Evolutionary conservation across 1,140 invertebrate genomes (phyloP).

Genomic region (Dreissena rostriformis): DNA sequence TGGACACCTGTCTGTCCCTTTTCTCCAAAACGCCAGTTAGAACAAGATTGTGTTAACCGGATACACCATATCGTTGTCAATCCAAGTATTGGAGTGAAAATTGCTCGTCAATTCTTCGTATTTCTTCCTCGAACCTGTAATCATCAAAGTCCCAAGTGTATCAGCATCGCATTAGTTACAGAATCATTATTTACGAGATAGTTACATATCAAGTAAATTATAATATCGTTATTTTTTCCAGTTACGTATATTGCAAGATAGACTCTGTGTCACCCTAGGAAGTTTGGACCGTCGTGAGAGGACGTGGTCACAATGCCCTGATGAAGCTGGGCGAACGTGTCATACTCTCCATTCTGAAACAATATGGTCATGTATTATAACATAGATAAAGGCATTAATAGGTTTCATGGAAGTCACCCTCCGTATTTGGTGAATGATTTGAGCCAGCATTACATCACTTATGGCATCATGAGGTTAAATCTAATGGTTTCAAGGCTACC

Average conservation of each 20-base stretch:
- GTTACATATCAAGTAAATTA: no score
- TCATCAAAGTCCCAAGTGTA: neutral
- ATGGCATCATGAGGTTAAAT: no score
- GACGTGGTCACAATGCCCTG: constrained; percentile 13
- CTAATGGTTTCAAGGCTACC: no score
- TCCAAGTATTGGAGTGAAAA: constrained; percentile 81
- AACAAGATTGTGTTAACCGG: constrained; percentile 78
- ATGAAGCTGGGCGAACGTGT: constrained; percentile 36
- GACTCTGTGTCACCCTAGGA: constrained; percentile 44
- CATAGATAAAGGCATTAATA: no score
- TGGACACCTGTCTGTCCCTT: constrained; percentile 78
- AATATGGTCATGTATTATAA: neutral
- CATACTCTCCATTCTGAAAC: constrained; percentile 23
- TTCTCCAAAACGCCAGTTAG: constrained; percentile 75
- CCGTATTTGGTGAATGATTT: no score
- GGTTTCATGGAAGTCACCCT: no score
- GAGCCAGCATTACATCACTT: no score
- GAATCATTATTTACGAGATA: no score
- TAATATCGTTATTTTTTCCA: neutral
- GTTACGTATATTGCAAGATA: constrained; percentile 30
- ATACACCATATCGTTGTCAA: constrained; percentile 74
- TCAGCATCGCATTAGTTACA: no score
- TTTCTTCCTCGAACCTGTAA: constrained; percentile 65
- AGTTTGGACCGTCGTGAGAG: constrained; percentile 39
- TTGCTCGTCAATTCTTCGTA: constrained; percentile 55